phyloP scores from a whole-genome alignment of 2,113 vertebrate species.

The Melanocharis versteri region DNA sequence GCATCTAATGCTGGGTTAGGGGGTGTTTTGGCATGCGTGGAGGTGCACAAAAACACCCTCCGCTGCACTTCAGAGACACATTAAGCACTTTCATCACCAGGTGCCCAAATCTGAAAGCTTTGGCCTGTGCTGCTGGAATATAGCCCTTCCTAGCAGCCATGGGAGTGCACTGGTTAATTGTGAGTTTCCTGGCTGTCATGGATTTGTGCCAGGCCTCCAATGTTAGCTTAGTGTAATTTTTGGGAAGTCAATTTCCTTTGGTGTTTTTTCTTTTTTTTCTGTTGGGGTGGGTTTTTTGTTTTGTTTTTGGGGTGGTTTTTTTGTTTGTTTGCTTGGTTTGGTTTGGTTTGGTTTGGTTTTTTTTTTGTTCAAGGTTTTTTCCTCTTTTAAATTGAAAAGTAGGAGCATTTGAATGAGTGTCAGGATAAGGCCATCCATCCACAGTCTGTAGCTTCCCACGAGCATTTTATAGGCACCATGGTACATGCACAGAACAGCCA shows the following conservation, averaged over 20 bases:
- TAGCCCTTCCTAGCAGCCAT: background rate
- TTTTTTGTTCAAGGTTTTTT: slow-evolving; percentile 30
- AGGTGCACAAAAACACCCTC: background rate
- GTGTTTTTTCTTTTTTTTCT: too few relatives aligned
- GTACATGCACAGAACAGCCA: background rate
- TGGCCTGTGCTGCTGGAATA: fast-evolving
- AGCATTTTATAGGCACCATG: background rate
- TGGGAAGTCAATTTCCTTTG: slow-evolving; percentile 81
- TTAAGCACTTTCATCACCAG: background rate
- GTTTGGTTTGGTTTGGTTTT: background rate
- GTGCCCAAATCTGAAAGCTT: background rate
- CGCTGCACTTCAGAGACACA: fast-evolving
- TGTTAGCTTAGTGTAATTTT: slow-evolving; percentile 77
- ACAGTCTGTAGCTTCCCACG: background rate
- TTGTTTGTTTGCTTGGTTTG: background rate
- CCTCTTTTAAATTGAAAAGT: slow-evolving; percentile 65
- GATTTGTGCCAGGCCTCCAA: slow-evolving; percentile 74
- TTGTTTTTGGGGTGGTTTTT: background rate
- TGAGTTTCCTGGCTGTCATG: slow-evolving; percentile 73
- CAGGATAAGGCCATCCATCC: background rate
- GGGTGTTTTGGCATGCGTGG: background rate
- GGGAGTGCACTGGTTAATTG: slow-evolving; percentile 63
- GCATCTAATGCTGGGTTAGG: background rate
- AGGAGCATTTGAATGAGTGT: background rate
- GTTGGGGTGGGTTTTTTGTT: background rate